Evolutionary conservation across 1,140 invertebrate species (phyloP).

Genomic region (Caerostris extrusa): DNA sequence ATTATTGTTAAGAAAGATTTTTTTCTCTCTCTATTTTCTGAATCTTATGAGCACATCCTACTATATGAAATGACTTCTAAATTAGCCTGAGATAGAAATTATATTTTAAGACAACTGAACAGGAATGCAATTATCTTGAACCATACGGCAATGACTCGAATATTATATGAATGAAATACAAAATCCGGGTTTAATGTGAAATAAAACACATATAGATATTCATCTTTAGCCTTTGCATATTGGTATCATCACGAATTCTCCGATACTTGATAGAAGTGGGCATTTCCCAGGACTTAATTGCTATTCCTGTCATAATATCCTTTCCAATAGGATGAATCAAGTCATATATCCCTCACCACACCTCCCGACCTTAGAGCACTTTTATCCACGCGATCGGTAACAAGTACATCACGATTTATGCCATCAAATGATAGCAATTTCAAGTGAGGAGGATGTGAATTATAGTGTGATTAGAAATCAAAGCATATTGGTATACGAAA

Average conservation of each 20-base stretch:
- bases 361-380: not conserved
- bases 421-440: not conserved
- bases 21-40: too few species aligned
- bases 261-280: not conserved
- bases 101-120: too few species aligned
- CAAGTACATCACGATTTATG: not conserved
- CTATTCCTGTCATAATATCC: not conserved
- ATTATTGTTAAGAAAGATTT: too few species aligned
- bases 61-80: too few species aligned
- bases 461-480: not conserved
- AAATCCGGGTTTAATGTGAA: too few species aligned
- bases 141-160: too few species aligned
- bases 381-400: not conserved
- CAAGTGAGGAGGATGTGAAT: not conserved
- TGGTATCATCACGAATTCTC: not conserved
- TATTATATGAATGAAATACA: too few species aligned
- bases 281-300: not conserved
- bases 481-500: slow-evolving; percentile 6
- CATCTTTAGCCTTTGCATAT: not conserved
- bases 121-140: too few species aligned
- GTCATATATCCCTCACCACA: not conserved
- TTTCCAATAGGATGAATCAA: not conserved
- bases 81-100: too few species aligned
- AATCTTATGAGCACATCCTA: too few species aligned
- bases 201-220: too few species aligned